These are phyloP conservation scores for Chymomyza caudatula DNA, from an alignment of 2,888 invertebrate species.

Conservation along the genomic window DNA sequence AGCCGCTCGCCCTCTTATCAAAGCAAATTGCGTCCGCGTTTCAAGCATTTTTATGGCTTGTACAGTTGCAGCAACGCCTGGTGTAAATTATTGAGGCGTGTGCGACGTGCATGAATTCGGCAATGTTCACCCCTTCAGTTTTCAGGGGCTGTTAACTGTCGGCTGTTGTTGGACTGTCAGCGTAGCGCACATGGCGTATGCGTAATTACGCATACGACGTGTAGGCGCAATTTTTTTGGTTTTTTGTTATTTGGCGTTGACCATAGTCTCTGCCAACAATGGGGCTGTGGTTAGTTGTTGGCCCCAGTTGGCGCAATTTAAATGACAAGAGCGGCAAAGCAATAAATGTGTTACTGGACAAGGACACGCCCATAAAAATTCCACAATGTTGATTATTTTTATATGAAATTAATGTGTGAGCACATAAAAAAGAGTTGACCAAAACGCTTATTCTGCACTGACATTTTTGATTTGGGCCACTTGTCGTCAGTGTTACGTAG, in stretches of 20 bases:
- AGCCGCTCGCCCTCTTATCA: not conserved
- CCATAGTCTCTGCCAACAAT: slow-evolving; percentile 24
- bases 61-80: slow-evolving; percentile 39
- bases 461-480: not conserved
- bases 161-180: slow-evolving; percentile 10
- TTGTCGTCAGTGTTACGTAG: not conserved
- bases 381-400: slow-evolving; percentile 55
- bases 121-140: slow-evolving; percentile 27
- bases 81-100: slow-evolving; percentile 47
- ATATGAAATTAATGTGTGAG: slow-evolving; percentile 55
- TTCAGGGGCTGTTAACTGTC: not conserved
- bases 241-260: not conserved
- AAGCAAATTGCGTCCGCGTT: not conserved
- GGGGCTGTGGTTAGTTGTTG: too few relatives aligned
- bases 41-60: slow-evolving; percentile 36
- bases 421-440: slow-evolving; percentile 43
- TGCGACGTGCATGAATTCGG: slow-evolving; percentile 45
- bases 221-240: slow-evolving; percentile 10
- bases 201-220: slow-evolving; percentile 51
- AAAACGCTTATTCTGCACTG: not conserved
- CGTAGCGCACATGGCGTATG: slow-evolving; percentile 31
- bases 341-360: not conserved
- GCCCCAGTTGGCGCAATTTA: slow-evolving; percentile 4
- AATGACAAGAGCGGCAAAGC: slow-evolving; percentile 13
- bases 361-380: slow-evolving; percentile 53